These are phyloP conservation scores for Cyclopterus lumpus DNA, from an alignment of 2,797 vertebrate species.

Conservation along the genomic window DNA sequence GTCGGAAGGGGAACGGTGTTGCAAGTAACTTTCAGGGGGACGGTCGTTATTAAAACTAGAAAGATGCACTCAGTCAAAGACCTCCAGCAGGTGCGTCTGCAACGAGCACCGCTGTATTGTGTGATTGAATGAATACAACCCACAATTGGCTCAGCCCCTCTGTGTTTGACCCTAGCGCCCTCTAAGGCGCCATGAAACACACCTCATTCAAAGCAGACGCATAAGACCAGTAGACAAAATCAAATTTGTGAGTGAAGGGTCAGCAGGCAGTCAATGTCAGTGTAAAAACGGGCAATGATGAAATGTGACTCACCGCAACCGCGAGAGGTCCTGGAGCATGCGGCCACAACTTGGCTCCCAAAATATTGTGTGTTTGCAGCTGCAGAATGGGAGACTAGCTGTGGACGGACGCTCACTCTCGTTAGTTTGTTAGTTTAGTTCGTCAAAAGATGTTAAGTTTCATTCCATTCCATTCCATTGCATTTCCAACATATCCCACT, in stretches of 20 bases:
- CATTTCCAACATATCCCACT: no score
- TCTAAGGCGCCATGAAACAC: not conserved
- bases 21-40: not conserved
- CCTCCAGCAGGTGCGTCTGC: not conserved
- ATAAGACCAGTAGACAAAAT: not conserved
- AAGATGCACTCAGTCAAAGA: not conserved
- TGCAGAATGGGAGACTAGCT: not conserved
- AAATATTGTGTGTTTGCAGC: not conserved
- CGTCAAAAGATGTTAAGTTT: not conserved
- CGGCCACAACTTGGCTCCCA: no score
- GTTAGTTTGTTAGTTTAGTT: not conserved
- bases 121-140: not conserved
- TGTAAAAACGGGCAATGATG: no score
- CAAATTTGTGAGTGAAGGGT: not conserved
- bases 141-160: not conserved
- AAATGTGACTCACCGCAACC: not conserved
- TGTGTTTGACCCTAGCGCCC: not conserved
- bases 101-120: not conserved
- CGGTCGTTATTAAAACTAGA: not conserved
- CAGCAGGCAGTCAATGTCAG: not conserved
- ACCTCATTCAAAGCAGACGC: not conserved
- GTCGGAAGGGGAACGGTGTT: not conserved
- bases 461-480: not conserved
- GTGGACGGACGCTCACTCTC: not conserved
- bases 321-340: no score